These are phyloP conservation scores for Macheiramphus alcinus DNA, from an alignment of 2,113 vertebrate species.

Conservation along the genomic window DNA sequence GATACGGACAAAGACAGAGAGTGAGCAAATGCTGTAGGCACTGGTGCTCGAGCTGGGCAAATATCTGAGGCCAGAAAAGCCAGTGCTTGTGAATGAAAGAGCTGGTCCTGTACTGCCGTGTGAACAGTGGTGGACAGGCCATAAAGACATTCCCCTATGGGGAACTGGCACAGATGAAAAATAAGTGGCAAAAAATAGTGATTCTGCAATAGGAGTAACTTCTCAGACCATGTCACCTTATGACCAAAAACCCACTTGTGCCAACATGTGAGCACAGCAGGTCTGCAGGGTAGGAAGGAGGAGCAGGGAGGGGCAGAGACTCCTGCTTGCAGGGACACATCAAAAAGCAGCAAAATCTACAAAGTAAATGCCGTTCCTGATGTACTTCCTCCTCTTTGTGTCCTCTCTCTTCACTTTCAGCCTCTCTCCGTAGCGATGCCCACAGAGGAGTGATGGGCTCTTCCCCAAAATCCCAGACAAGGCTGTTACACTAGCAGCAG, in stretches of 20 bases:
- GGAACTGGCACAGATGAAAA: neutral
- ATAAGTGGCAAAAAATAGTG: neutral
- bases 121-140: neutral
- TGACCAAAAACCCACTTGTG: neutral
- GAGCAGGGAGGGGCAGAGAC: neutral
- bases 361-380: neutral
- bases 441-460: neutral
- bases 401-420: neutral
- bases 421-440: neutral
- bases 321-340: neutral
- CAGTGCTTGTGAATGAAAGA: neutral
- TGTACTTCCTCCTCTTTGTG: neutral
- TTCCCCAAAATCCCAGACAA: neutral
- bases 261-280: neutral
- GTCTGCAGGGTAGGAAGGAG: neutral
- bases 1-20: neutral
- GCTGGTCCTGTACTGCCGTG: no score
- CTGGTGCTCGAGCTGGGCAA: neutral
- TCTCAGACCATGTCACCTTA: neutral
- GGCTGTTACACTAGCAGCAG: rapidly evolving
- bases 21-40: neutral
- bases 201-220: neutral
- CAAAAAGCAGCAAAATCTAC: neutral
- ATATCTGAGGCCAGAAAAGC: neutral
- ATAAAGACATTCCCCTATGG: neutral